A percentile compares a stretch with the other conserved stretches of the same genome.
phyloP scores from a whole-genome alignment of 2,113 vertebrate species.

The Oreochromis spilurus region DNA sequence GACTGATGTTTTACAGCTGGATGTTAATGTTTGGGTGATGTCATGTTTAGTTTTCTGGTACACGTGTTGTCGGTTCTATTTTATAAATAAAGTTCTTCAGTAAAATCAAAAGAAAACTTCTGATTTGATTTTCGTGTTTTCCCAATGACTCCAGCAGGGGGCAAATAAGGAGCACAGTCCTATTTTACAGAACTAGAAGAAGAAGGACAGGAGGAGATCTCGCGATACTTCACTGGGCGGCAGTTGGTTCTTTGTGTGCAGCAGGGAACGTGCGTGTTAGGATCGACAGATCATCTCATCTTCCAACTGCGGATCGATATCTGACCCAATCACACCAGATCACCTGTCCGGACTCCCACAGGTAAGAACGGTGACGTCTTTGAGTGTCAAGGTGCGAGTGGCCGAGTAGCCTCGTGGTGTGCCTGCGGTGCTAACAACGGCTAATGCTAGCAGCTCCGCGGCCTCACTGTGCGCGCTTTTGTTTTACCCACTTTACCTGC shows the following conservation, averaged over 20 bases:
- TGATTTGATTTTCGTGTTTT: background rate
- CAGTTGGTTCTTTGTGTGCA: constrained; percentile 6
- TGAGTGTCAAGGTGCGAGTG: background rate
- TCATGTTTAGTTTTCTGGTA: background rate
- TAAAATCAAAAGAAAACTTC: background rate
- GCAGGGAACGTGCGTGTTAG: background rate
- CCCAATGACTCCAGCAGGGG: background rate
- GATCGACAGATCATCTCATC: background rate
- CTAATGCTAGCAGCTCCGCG: background rate
- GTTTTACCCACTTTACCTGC: background rate
- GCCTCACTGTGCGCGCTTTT: background rate
- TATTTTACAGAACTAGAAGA: background rate
- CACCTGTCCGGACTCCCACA: background rate
- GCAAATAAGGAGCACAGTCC: background rate
- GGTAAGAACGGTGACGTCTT: background rate
- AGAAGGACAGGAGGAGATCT: background rate
- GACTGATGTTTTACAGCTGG: background rate
- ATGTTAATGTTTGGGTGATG: background rate
- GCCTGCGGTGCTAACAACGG: background rate
- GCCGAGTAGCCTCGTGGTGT: background rate
- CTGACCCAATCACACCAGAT: background rate
- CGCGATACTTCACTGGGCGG: background rate
- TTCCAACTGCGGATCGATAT: background rate
- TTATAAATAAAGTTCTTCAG: background rate
- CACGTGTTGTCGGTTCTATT: background rate